Evolutionary conservation across 2,888 invertebrate species (phyloP).

Genomic region (Anoplius nigerrimus): DNA sequence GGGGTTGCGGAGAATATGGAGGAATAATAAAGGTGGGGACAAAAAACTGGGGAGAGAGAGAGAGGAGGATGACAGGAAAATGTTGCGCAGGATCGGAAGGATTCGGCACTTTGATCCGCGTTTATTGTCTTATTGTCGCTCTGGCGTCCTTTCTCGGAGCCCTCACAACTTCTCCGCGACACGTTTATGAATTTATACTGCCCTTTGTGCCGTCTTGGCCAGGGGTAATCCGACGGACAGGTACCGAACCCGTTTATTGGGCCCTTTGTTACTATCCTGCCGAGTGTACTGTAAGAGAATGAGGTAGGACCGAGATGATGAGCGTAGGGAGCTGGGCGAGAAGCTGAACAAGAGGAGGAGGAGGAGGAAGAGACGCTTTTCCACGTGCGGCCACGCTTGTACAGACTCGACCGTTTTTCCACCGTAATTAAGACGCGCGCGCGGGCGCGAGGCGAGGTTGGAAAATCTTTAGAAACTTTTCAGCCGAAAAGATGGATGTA

Average conservation of each 20-base stretch:
- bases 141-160: conserved; percentile 30
- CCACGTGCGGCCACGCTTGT: conserved; percentile 41
- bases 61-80: neutral
- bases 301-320: conserved; percentile 21
- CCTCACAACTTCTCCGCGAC: conserved; percentile 47
- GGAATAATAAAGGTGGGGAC: too few relatives aligned
- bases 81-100: conserved; percentile 31
- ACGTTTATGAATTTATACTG: conserved; percentile 71
- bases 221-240: conserved; percentile 57
- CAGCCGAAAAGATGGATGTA: conserved; percentile 67
- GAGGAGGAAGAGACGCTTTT: conserved; percentile 27
- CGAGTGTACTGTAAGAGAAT: conserved; percentile 12
- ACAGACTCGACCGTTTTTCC: conserved; percentile 50
- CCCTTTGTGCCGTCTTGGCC: conserved; percentile 52
- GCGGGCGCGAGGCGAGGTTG: conserved; percentile 23
- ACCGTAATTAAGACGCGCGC: conserved; percentile 67
- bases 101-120: conserved; percentile 50
- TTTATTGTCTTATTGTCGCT: conserved; percentile 66
- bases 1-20: too few relatives aligned
- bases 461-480: conserved; percentile 71
- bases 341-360: conserved; percentile 14
- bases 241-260: conserved; percentile 61
- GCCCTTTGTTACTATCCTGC: conserved; percentile 55
- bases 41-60: neutral
- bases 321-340: conserved; percentile 11